Evolutionary conservation across 1,140 invertebrate species (phyloP).

Genomic region (Oscheius sp.): DNA sequence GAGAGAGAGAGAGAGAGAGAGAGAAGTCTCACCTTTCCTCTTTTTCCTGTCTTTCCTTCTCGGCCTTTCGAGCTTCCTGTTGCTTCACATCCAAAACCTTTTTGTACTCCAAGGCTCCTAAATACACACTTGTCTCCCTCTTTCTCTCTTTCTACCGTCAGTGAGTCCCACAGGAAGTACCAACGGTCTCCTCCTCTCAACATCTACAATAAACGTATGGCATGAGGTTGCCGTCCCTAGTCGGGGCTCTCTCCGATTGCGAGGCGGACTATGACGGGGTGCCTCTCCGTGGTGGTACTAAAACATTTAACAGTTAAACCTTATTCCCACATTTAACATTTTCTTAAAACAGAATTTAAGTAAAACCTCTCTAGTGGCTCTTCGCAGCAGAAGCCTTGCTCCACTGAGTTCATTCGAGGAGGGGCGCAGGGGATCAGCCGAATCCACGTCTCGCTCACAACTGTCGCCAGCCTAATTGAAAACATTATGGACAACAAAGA

Average conservation of each 20-base stretch:
- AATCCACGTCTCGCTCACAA: not conserved
- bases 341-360: too few species aligned
- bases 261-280: not conserved
- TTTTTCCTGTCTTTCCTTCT: not conserved
- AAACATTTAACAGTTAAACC: not conserved
- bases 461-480: not conserved
- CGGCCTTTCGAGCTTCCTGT: not conserved
- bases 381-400: not conserved
- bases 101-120: not conserved
- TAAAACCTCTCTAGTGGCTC: not conserved
- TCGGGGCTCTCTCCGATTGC: not conserved
- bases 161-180: not conserved
- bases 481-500: too few species aligned
- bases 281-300: not conserved
- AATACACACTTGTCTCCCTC: not conserved
- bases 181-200: not conserved
- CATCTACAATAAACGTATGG: not conserved
- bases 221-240: not conserved
- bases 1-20: too few species aligned
- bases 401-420: slow-evolving; percentile 6
- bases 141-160: not conserved
- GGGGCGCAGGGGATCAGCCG: not conserved
- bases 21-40: not conserved
- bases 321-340: not conserved
- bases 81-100: not conserved